Base-by-base conservation (phyloP, 2,888 invertebrate genomes). In the Dasypogon diadema region DNA sequence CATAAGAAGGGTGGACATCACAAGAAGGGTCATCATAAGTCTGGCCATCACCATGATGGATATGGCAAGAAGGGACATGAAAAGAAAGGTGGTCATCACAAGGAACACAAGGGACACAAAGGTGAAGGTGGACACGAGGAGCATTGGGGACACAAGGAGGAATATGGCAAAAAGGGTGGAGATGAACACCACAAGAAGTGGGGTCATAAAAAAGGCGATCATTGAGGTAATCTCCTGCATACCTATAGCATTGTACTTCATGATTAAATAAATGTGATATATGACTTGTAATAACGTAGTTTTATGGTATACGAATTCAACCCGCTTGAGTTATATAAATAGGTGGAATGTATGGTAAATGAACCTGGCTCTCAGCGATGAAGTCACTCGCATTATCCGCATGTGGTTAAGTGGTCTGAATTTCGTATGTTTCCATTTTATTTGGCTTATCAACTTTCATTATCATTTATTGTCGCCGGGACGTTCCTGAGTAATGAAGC, bases 1-100 rank as follows among this genome's bases (percentile, higher is more conserved):
- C 92, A 93, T 86, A 92, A 94, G 86, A 92, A 94, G 86, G 95
- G 94, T 76, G 92, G 93, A 4, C 91, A 92, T 83, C 90, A 91
- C 84, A 93, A 94, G 86, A 93, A 93, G 81, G 93, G 93, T n/a
- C 92, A 93, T 83, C 91, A 93, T 82, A 90, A 94, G 81, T 91
- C 92, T 55, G 92, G 89, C 6, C 92, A 92, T 80, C 92, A 93
- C 81, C 90, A 92, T 80, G 92, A 92, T 80, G 91, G 93, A 82
- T 91, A 93, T 79, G 93, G 93, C 42, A 92, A 94, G 85, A 93
- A 94, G 83, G 93, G 93, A 10, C 90, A 92, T 81, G 91, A 92
- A 82, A 91, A 93, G 82, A 92, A 94, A 83, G 95, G 95, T 4
- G 91, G 91, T 76, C 93, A 94, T 83, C 91, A 93, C 83, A 90